These are phyloP conservation scores for Agonopterix heracliana DNA, from an alignment of 2,888 invertebrate genomes.

Conservation along the genomic window DNA sequence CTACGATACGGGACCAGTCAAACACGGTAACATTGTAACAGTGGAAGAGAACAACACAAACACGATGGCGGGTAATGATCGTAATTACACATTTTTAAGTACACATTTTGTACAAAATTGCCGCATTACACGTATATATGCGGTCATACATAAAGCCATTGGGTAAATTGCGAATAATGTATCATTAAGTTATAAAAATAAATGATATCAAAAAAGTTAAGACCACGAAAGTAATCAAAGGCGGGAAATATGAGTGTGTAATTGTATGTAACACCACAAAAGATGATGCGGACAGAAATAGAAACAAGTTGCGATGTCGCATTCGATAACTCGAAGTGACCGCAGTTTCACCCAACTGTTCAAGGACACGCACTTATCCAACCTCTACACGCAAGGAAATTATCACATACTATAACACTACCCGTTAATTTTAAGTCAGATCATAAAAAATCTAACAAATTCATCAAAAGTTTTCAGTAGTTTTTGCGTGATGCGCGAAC, in stretches of 20 bases:
- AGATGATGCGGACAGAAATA: slow-evolving; percentile 48
- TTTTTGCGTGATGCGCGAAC: too few relatives aligned
- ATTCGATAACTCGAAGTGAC: slow-evolving; percentile 46
- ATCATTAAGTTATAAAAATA: slow-evolving; percentile 46
- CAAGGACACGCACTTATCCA: not conserved
- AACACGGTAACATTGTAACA: not conserved
- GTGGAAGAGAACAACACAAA: slow-evolving; percentile 10
- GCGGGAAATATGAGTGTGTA: slow-evolving; percentile 37
- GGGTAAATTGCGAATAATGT: slow-evolving; percentile 21
- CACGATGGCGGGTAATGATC: slow-evolving; percentile 14
- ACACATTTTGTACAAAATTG: slow-evolving; percentile 8
- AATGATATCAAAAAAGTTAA: slow-evolving; percentile 23
- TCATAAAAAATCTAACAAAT: too few relatives aligned
- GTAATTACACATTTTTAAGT: slow-evolving; percentile 8
- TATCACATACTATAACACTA: too few relatives aligned
- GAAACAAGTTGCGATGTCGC: slow-evolving; percentile 59
- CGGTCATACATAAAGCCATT: slow-evolving; percentile 18
- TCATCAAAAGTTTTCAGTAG: too few relatives aligned
- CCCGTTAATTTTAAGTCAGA: too few relatives aligned
- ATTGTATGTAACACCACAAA: slow-evolving; percentile 52
- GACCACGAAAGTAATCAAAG: slow-evolving; percentile 42
- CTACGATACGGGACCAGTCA: slow-evolving; percentile 5
- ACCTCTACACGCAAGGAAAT: slow-evolving; percentile 10
- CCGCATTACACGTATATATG: slow-evolving; percentile 9
- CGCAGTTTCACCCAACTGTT: slow-evolving; percentile 25